Evolutionary conservation across 2,888 invertebrate genomes (phyloP).

Genomic region (Drosophila algonquin): DNA sequence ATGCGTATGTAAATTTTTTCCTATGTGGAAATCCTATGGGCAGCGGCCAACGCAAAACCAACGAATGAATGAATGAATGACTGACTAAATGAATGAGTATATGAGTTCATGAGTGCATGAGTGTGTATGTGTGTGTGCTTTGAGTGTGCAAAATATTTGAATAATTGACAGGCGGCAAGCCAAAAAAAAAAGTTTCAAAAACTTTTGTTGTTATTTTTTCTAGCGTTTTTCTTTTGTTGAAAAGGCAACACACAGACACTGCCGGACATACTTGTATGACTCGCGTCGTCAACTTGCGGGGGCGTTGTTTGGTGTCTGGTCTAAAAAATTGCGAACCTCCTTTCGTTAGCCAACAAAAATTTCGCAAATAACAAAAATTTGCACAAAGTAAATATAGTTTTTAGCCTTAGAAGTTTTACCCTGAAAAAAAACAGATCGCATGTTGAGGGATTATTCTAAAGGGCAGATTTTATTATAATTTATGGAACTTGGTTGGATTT

Average conservation of each 20-base stretch:
- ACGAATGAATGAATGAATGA: slow-evolving; percentile 37
- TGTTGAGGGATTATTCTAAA: background rate
- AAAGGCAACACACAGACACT: slow-evolving; percentile 4
- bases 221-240: slow-evolving; percentile 16
- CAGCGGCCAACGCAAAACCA: slow-evolving; percentile 29
- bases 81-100: slow-evolving; percentile 12
- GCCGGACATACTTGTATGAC: slow-evolving; percentile 12
- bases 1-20: slow-evolving; percentile 45
- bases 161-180: slow-evolving; percentile 60
- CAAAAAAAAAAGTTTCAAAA: slow-evolving; percentile 46
- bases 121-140: too few species aligned
- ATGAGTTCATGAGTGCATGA: slow-evolving; percentile 11
- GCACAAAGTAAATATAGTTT: slow-evolving; percentile 40
- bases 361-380: slow-evolving; percentile 38
- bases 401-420: too few species aligned
- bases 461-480: too few species aligned
- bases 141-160: slow-evolving; percentile 43
- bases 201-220: slow-evolving; percentile 34
- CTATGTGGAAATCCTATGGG: slow-evolving; percentile 55
- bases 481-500: too few species aligned
- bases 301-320: slow-evolving; percentile 18
- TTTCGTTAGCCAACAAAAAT: slow-evolving; percentile 1
- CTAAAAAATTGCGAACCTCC: background rate
- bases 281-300: slow-evolving; percentile 2
- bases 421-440: slow-evolving; percentile 6